Base-by-base conservation (phyloP, 2,888 invertebrate genomes). In the Aleiodes testaceus region DNA sequence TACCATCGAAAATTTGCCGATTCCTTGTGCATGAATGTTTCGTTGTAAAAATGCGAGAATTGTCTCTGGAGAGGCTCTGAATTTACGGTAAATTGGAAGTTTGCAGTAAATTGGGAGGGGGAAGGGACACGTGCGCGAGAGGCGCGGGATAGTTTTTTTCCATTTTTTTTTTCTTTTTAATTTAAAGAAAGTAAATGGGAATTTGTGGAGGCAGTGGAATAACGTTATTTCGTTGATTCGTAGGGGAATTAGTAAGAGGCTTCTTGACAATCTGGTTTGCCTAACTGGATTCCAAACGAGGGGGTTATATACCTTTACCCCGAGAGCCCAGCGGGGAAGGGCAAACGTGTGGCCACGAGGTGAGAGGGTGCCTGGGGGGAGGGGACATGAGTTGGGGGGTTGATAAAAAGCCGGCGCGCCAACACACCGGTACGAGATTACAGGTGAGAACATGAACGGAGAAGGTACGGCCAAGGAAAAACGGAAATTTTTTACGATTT, bases 241-340 rank as follows among this genome's bases (percentile, higher is more conserved):
- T 45, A n/a, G 89, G 26, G 20, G 45, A 63, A 44, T 88, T 78
- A 68, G 68, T 75, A 89, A 90, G 90, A 90, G 92, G 92, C 92
- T 93, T 93, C 93, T 36, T 59, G 90, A 89, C 91, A 92, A 93
- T 93, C 92, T 92, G 91, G 91, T 93, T 93, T 93, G 90, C 89
- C 90, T 93, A 93, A 93, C 91, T 90, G 90, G 92, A 92, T 93
- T 92, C 79, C 26, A 42, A 42, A 52, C 52, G 36, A 36, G 20
- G 20, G 55, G 47, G 47, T 44, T n/a, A 44, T 44, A n/a, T 36
- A 36, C 36, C 36, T 36, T 36, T 36, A 9, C 1, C 36, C 36
- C 36, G 6, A 6, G 36, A 6, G 11, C 36, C 36, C 11, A 36
- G 36, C 36, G 36, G 36, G 36, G 36, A 36, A 36, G 36, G 36